These are phyloP conservation scores for Paramuricea clavata DNA, from an alignment of 92 coral and sea anemone species.

Conservation along the genomic window DNA sequence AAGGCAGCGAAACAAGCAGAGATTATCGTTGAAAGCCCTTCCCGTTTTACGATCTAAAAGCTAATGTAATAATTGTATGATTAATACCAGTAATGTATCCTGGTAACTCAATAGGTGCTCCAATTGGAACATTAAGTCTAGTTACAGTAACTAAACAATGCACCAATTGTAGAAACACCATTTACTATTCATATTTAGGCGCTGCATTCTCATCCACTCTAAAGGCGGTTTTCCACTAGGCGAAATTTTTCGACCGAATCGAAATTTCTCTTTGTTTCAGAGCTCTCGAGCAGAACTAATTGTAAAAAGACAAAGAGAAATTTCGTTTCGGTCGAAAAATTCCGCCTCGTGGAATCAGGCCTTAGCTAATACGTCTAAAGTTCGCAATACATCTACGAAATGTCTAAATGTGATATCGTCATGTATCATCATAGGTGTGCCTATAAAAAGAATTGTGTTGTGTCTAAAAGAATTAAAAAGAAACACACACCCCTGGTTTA, in stretches of 20 bases:
- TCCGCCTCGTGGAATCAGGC: no score
- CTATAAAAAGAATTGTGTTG: not conserved
- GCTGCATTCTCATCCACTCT: slow-evolving; percentile 1
- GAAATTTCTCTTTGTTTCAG: no score
- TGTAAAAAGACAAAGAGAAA: no score
- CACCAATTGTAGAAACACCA: not conserved
- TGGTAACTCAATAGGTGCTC: not conserved
- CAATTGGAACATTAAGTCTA: not conserved
- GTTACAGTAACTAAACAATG: not conserved
- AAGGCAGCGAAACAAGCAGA: slow-evolving; percentile 1
- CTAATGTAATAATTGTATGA: not conserved
- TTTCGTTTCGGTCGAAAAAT: no score
- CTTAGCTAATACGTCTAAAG: not conserved
- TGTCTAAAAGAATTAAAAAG: no score
- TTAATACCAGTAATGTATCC: not conserved
- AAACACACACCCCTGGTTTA: no score
- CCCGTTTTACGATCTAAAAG: not conserved
- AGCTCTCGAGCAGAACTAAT: no score
- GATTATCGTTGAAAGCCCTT: not conserved
- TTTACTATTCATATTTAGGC: not conserved
- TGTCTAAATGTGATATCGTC: not conserved
- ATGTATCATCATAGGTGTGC: slow-evolving; percentile 10
- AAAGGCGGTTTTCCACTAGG: no score
- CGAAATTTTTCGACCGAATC: no score
- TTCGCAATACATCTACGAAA: not conserved